Conservation (phyloP, 2,113 vertebrate species). For the Pelecanus crispus region DNA sequence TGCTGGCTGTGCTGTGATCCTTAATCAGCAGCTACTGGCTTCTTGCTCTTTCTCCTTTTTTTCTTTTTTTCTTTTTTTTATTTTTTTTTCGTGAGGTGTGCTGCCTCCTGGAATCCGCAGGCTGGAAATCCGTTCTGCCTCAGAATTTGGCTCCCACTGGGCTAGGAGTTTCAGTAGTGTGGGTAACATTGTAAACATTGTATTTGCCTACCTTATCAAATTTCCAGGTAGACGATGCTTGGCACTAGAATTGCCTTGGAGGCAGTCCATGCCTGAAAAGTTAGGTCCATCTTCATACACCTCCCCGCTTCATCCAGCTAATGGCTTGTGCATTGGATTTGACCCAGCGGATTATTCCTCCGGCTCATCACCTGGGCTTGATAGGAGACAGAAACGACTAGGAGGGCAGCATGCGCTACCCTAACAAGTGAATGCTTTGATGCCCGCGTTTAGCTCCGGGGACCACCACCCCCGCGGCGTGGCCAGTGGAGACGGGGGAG, state of each 20-base stretch:
- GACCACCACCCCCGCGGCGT: too few relatives aligned
- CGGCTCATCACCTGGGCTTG: not conserved
- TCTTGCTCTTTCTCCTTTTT: not conserved
- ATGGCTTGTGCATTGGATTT: rapidly evolving
- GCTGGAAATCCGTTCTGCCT: not conserved
- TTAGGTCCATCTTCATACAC: rapidly evolving
- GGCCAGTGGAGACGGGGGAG: too few relatives aligned
- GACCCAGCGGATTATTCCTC: not conserved
- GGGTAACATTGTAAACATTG: not conserved
- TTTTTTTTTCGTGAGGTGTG: not conserved
- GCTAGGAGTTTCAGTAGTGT: not conserved
- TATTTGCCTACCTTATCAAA: not conserved
- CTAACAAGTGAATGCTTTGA: not conserved
- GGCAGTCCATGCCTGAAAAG: not conserved
- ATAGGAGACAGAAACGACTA: not conserved
- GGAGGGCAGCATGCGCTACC: not conserved
- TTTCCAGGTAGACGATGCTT: not conserved
- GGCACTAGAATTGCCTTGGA: not conserved
- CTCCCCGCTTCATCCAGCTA: not conserved
- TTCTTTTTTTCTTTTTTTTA: not conserved
- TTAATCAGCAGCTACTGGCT: not conserved
- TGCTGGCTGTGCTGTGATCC: not conserved
- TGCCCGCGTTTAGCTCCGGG: not conserved
- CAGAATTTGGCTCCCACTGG: not conserved
- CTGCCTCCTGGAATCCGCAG: not conserved